phyloP scores from a whole-genome alignment of 1,140 invertebrate genomes.

The Orius insidiosus region DNA sequence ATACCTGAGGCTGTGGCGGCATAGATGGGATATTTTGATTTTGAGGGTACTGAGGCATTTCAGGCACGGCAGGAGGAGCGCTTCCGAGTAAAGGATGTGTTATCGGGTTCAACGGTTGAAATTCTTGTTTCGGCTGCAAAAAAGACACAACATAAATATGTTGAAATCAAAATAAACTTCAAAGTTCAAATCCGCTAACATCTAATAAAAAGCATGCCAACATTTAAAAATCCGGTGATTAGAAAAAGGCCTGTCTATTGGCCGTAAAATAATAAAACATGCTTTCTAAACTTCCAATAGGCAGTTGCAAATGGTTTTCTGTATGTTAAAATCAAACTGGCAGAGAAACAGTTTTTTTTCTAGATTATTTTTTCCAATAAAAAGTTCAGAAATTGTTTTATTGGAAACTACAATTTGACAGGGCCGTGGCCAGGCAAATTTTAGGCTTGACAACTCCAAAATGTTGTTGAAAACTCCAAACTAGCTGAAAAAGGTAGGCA shows the following conservation, averaged over 20 bases:
- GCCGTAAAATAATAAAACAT: not conserved
- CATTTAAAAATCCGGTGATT: not conserved
- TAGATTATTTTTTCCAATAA: not conserved
- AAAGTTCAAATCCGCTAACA: not conserved
- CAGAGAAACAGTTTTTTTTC: not conserved
- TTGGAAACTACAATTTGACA: too few relatives aligned
- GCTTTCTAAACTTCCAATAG: not conserved
- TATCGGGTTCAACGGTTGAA: constrained; percentile 44
- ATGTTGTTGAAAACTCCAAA: too few relatives aligned
- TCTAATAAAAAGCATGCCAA: too few relatives aligned
- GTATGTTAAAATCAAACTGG: not conserved
- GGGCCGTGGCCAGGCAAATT: too few relatives aligned
- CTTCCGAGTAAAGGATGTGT: constrained; percentile 57
- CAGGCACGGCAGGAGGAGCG: constrained; percentile 25
- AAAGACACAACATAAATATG: constrained; percentile 14
- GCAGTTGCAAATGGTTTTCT: not conserved
- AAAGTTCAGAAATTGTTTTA: not conserved
- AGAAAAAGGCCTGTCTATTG: not conserved
- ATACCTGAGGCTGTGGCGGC: too few relatives aligned
- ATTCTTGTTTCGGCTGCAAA: constrained; percentile 40
- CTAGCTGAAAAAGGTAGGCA: too few relatives aligned
- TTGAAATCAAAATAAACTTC: not conserved
- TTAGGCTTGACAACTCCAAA: too few relatives aligned
- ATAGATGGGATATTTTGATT: too few relatives aligned
- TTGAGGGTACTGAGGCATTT: not conserved